phyloP scores from a whole-genome alignment of 2,113 vertebrate genomes.

The Sinosuthora webbiana region DNA sequence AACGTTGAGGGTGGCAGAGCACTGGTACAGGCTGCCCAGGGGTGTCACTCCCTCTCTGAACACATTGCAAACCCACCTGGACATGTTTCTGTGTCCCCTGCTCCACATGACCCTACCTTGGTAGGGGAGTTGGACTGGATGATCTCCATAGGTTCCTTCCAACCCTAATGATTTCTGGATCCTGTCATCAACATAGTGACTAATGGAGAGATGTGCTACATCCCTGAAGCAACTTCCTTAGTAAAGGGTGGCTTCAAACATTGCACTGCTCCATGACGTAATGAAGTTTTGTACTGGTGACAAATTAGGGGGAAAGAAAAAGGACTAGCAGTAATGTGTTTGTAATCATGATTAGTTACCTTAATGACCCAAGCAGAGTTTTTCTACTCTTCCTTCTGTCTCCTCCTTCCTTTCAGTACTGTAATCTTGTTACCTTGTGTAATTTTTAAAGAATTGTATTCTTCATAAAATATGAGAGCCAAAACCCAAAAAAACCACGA shows the following conservation, averaged over 20 bases:
- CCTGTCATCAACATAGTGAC: background rate
- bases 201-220: background rate
- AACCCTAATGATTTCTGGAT: background rate
- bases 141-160: background rate
- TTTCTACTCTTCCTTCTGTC: background rate
- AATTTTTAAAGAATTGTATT: background rate
- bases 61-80: background rate
- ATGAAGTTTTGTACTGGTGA: background rate
- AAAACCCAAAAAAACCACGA: fast-evolving
- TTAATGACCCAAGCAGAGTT: background rate
- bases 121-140: background rate
- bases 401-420: background rate
- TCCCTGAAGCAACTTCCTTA: background rate
- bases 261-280: background rate
- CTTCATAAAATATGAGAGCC: background rate
- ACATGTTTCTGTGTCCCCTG: background rate
- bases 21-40: too few species aligned
- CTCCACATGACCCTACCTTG: background rate
- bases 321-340: background rate
- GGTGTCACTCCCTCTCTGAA: background rate
- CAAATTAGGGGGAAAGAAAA: background rate
- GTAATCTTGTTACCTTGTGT: background rate
- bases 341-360: background rate
- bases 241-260: background rate
- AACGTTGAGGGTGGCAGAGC: background rate